Percentiles rank a stretch among this genome's conserved stretches.
Conservation (phyloP, 2,113 vertebrate species). For the Calidris pygmaea region DNA sequence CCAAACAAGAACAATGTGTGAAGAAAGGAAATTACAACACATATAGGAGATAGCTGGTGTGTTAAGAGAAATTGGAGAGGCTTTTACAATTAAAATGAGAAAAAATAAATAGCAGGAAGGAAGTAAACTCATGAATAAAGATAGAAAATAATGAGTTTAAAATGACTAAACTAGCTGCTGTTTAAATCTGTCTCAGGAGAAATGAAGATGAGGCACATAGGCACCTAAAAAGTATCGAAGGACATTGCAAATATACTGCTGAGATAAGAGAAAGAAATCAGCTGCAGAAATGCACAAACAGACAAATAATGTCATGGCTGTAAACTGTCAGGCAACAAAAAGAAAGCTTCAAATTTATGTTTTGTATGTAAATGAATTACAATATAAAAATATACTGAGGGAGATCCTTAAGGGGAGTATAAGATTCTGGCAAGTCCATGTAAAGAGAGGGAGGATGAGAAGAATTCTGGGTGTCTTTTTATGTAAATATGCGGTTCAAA, state of each 20-base stretch:
- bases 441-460: rapidly evolving
- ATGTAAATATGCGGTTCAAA: neutral
- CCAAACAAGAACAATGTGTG: neutral
- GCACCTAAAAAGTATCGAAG: neutral
- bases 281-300: neutral
- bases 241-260: neutral
- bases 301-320: neutral
- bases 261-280: neutral
- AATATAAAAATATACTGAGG: neutral
- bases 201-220: neutral
- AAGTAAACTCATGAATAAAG: constrained; percentile 37
- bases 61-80: neutral
- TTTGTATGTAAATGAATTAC: neutral
- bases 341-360: neutral
- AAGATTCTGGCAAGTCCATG: neutral
- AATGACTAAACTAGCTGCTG: neutral
- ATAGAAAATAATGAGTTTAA: neutral
- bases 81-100: neutral
- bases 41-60: neutral
- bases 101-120: constrained; percentile 22
- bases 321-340: neutral
- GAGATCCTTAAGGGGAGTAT: neutral
- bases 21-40: constrained; percentile 8
- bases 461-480: neutral
- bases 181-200: neutral